Base-by-base conservation (phyloP, 2,797 vertebrate genomes). In the Balearica regulorum region DNA sequence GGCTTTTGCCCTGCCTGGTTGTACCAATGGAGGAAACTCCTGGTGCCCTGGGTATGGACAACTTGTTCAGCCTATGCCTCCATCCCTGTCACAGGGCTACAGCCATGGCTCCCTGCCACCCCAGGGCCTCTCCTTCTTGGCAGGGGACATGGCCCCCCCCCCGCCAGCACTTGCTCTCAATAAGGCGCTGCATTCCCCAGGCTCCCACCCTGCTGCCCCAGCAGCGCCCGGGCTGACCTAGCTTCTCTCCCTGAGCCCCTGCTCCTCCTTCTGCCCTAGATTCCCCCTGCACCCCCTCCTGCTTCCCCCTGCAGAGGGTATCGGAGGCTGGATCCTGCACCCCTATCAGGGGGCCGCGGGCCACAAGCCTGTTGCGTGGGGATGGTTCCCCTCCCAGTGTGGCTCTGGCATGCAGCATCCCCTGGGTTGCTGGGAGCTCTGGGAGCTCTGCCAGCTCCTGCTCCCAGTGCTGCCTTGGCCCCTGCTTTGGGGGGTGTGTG, bases 181-280 rank as follows among this genome's bases (percentile, higher is more conserved):
- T 76, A 37, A 72, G 46, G 70, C 11, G 1, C 65, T 0, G 14
- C 11, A 2, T 72, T 96, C 88, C 77, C 92, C 46, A 33, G 65
- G 77, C 90, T 92, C 66, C 76, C 73, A 87, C 84, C 82, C 77
- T 2, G 15, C 0, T 11, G 81, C 80, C 77, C 78, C 4, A 3
- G 70, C 87, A 91, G 86, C 65, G 41, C 77, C 79, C 1, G 3
- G 44, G 37, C 89, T 91, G 94, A 96, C 93, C 95, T 16, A 97
- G 85, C 84, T 91, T 77, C 87, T 91, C 85, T 84, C 55, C 46
- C 44, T 1, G 4, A 33, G 39, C n/a, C 68, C 58, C 1, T 0
- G 68, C 90, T 95, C 91, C 92, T 96, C 86, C 89, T 94, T 83
- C 73, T 96, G 96, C 85, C 95, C 96, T 92, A 95, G 71, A 96